Evolutionary conservation across 2,797 vertebrate genomes (phyloP), one percentile per base, ranked within the genome.

Genomic region (Cossypha heuglini): DNA sequence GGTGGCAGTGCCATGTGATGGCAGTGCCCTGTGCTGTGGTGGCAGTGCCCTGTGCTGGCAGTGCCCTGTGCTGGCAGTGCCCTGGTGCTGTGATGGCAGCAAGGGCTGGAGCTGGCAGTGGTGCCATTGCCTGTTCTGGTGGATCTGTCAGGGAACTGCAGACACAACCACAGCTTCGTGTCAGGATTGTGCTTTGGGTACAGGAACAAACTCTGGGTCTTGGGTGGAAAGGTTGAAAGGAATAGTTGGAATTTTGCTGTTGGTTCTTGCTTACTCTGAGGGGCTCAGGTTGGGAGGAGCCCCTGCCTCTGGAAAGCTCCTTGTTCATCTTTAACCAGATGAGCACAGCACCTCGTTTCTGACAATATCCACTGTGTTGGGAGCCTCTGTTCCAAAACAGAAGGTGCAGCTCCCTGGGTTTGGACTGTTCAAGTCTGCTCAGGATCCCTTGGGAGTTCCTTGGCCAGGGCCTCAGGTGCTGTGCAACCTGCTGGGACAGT

Each of bases 361-460:
- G 80, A 25, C 48, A 13, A 0, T 11, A 3, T 1, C 55, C 3
- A 0, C 76, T 57, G 24, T 4, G 5, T 0, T 29, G 61, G 62
- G 43, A 87, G 40, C 38, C 13, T 28, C 67, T 64, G 42, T 33
- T 49, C 29, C 46, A 61, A n/a, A 51, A 2, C 16, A 57, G 59
- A 35, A 87, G 66, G 31, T 63, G 77, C 46, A 35, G 8, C 59
- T 57, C n/a, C 37, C 40, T 38, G 14, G 42, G 4, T 28, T 33
- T n/a, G 63, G 37, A 6, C 46, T 66, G 35, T 6, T 63, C 16
- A 11, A 1, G 37, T 21, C 42, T 57, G 55, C 26, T 11, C 0
- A 8, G 37, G 37, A 7, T n/a, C 59, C 28, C 31, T 3, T 58
- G 58, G 58, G 26, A 13, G n/a, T n/a, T 43, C 57, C 72, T 13